Evolutionary conservation across 2,113 vertebrate species (phyloP), one percentile per base, ranked within the genome.

Genomic region (Calyptommatus sinebrachiatus): DNA sequence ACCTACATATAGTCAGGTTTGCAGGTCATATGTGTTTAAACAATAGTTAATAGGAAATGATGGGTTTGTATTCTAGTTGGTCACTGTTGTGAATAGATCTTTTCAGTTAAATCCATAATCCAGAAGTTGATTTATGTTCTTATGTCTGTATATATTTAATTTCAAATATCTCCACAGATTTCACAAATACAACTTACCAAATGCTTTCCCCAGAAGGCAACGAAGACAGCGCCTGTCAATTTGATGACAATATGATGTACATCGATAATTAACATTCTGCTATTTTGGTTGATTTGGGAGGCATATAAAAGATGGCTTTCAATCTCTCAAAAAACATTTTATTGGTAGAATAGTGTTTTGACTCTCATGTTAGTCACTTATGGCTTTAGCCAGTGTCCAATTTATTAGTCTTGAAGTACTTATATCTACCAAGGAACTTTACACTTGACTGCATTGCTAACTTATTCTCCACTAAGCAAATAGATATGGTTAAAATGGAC

Each of bases 141-240:
- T 82, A 14, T 62, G 18, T 1, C 4, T 28, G 28, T 18, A 70
- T 22, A 48, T 74, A 11, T 72, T 8, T 2, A 57, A 50, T 60
- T 90, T 85, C 88, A 79, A 29, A 72, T 70, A 83, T 83, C 63
- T 76, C 20, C 2, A 29, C 63, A 92, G 90, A 89, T 85, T 75
- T 21, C 61, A 88, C 1, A 45, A 86, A n/a, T 28, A 29, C 68
- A 45, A 6, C 24, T 41, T 66, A 83, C 63, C 82, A 84, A 75
- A 18, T 0, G 0, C 22, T 73, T 73, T 53, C 2, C 2, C 67
- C 5, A 66, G 61, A 62, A 79, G 70, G 57, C 57, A 75, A 62
- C 2, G 48, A 73, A 76, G 84, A 87, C 2, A 0, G 0, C 1
- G 28, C 63, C 29, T 24, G 83, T 73, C 69, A 76, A 1, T 26